Conservation (phyloP, 1,140 invertebrate species). For the Nilaparvata lugens region DNA sequence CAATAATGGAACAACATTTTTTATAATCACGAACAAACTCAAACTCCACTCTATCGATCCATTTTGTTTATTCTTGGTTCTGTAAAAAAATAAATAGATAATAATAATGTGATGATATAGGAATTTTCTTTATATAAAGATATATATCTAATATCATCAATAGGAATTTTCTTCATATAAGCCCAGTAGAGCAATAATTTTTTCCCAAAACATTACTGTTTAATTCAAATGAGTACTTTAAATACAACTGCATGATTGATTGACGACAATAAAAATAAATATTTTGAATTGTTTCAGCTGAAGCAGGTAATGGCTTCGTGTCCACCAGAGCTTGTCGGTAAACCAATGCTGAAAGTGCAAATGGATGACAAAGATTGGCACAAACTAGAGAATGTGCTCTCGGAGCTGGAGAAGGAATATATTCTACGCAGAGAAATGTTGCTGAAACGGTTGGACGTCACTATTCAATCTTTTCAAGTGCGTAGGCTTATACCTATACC, state of each 20-base stretch:
- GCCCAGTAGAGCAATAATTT: too few relatives aligned
- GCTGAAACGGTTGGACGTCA: conserved; percentile 84
- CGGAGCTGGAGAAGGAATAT: conserved; percentile 72
- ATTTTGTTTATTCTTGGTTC: too few relatives aligned
- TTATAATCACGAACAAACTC: too few relatives aligned
- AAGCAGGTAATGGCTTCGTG: conserved; percentile 57
- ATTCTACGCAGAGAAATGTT: conserved; percentile 75
- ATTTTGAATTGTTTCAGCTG: conserved; percentile 39
- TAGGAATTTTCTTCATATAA: too few relatives aligned
- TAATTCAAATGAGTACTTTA: too few relatives aligned
- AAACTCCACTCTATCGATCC: too few relatives aligned
- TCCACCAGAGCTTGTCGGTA: conserved; percentile 50
- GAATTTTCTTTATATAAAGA: too few relatives aligned
- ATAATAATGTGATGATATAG: too few relatives aligned
- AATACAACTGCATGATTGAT: background rate
- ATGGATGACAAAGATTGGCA: conserved; percentile 78
- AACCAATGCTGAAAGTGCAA: conserved; percentile 64
- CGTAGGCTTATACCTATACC: conserved; percentile 18
- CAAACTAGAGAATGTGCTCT: conserved; percentile 53
- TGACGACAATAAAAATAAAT: too few relatives aligned
- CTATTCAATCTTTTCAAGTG: conserved; percentile 84
- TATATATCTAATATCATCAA: too few relatives aligned
- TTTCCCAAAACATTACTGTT: background rate
- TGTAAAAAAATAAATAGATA: too few relatives aligned
- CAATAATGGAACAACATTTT: too few relatives aligned